Evolutionary conservation across 1,140 invertebrate genomes (phyloP).

Genomic region (Drosophila pachea): DNA sequence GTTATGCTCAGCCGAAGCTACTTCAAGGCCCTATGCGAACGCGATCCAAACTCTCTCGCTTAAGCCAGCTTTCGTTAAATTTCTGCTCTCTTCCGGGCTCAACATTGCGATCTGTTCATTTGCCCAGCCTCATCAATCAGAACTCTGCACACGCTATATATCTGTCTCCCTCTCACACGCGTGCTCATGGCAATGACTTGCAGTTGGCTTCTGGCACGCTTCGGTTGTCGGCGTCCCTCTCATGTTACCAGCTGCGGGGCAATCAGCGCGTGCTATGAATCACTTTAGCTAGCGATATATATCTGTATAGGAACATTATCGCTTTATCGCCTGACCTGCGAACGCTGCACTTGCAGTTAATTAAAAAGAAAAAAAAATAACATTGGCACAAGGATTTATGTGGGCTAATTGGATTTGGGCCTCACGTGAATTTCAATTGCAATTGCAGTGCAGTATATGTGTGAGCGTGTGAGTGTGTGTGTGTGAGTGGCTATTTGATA

Average conservation of each 20-base stretch:
- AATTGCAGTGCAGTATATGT: constrained; percentile 44
- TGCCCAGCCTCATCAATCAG: not conserved
- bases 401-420: constrained; percentile 28
- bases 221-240: no score
- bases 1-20: no score
- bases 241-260: not conserved
- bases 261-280: constrained; percentile 46
- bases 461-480: constrained; percentile 1
- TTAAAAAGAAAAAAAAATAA: constrained; percentile 67
- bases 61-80: no score
- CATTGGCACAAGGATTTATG: constrained; percentile 44
- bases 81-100: no score
- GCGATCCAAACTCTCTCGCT: no score
- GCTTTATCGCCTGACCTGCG: constrained; percentile 8
- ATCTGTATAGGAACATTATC: constrained; percentile 29
- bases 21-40: no score
- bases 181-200: constrained; percentile 2
- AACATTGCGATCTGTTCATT: not conserved
- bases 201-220: not conserved
- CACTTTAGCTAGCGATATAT: constrained; percentile 9
- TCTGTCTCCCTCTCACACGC: not conserved
- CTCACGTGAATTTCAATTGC: constrained; percentile 49
- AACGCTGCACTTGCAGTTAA: constrained; percentile 44
- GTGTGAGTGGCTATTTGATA: constrained; percentile 25
- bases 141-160: not conserved